Evolutionary conservation across 2,113 vertebrate genomes (phyloP).

Genomic region (Phalacrocorax pelagicus): DNA sequence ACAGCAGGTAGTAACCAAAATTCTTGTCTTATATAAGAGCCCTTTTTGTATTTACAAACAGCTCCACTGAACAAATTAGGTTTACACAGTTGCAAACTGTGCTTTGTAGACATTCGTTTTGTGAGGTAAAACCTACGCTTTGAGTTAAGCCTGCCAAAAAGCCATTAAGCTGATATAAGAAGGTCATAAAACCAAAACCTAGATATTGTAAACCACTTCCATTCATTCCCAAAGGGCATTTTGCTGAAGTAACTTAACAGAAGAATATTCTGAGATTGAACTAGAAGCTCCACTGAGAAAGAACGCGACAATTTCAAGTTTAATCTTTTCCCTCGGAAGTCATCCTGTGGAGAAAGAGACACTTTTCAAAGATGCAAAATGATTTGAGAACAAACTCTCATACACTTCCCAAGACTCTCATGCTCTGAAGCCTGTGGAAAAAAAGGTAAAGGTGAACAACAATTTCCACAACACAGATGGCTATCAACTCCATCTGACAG

Average conservation of each 20-base stretch:
- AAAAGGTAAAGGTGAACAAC: too few species aligned
- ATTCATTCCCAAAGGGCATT: background rate
- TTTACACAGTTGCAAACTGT: background rate
- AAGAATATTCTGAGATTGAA: background rate
- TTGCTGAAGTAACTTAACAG: background rate
- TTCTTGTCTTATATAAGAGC: fast-evolving
- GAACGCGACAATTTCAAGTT: background rate
- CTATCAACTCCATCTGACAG: background rate
- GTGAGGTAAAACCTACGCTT: background rate
- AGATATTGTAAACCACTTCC: background rate
- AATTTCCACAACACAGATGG: background rate
- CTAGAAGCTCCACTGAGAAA: background rate
- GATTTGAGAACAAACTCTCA: background rate
- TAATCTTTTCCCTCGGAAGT: background rate
- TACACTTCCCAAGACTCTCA: background rate
- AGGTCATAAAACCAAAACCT: background rate
- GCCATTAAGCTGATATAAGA: background rate
- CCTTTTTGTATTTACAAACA: background rate
- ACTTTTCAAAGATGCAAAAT: background rate
- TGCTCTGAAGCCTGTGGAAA: background rate
- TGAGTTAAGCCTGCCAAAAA: background rate
- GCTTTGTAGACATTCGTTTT: background rate
- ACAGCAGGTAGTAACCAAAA: background rate
- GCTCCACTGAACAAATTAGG: background rate
- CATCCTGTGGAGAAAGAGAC: background rate